A percentile compares a stretch with the other conserved stretches of the same genome.
phyloP scores from a whole-genome alignment of 2,113 vertebrate genomes.

The Microcebus ravelobensis region DNA sequence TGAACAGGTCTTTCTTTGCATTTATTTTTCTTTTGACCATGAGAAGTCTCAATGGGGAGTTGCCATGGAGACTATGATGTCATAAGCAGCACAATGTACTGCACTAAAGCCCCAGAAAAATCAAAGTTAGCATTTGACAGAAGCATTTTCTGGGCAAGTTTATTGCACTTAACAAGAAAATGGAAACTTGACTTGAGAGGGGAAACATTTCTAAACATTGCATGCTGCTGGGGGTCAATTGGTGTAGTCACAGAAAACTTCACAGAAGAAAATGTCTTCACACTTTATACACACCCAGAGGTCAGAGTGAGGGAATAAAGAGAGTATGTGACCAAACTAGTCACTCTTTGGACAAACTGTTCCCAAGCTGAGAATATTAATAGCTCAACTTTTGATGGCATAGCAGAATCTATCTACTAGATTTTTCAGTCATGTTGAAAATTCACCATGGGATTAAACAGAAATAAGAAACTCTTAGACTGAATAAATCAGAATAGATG shows the following conservation, averaged over 20 bases:
- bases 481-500: not conserved
- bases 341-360: not conserved
- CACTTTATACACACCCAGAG: not conserved
- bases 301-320: not conserved
- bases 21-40: conserved; percentile 67
- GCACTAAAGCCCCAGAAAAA: conserved; percentile 18
- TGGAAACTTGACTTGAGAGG: conserved; percentile 13
- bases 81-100: conserved; percentile 64
- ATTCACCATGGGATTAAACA: not conserved
- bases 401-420: not conserved
- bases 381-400: not conserved
- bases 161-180: conserved; percentile 40
- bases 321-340: not conserved
- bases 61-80: conserved; percentile 66
- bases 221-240: not conserved
- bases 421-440: conserved; percentile 15
- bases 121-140: not conserved
- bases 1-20: conserved; percentile 72
- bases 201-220: conserved; percentile 34
- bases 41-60: conserved; percentile 54
- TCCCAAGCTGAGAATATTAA: not conserved
- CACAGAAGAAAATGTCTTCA: not conserved
- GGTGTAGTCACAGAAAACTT: not conserved
- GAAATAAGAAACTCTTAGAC: conserved; percentile 33
- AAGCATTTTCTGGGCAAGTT: conserved; percentile 36